These are phyloP conservation scores for Protobothrops mucrosquamatus DNA, from an alignment of 2,113 vertebrate genomes.

Conservation along the genomic window DNA sequence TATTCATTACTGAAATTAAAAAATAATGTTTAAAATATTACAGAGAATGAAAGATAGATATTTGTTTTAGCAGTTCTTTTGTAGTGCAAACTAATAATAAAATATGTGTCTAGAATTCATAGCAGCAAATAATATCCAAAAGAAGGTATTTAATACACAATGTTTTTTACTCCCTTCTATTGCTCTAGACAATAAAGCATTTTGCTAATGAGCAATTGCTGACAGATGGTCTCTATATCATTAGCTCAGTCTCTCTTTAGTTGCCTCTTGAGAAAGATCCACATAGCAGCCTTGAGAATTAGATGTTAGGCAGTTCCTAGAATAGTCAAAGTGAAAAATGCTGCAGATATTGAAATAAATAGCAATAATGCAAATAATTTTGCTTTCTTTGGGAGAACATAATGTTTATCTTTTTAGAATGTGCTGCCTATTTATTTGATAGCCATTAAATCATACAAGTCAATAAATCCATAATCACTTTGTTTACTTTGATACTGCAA, in stretches of 20 bases:
- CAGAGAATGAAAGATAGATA: background rate
- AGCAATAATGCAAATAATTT: background rate
- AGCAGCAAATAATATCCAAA: background rate
- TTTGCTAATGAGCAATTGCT: slow-evolving; percentile 18
- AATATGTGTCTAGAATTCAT: background rate
- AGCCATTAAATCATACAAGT: background rate
- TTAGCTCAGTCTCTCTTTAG: slow-evolving; percentile 5
- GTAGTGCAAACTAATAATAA: no score
- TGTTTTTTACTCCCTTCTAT: slow-evolving; percentile 4
- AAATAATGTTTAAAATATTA: background rate
- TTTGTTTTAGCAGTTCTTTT: background rate
- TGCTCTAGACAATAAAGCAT: slow-evolving; percentile 12
- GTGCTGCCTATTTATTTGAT: background rate
- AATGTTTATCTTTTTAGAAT: slow-evolving; percentile 2
- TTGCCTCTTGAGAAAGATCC: slow-evolving; percentile 9
- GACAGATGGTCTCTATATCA: slow-evolving; percentile 28
- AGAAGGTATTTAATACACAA: background rate
- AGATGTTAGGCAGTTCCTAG: slow-evolving; percentile 1
- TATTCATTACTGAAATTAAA: background rate
- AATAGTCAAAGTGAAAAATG: background rate
- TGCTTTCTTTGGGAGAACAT: background rate
- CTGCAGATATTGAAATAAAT: background rate
- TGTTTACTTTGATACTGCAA: background rate
- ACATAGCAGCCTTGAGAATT: slow-evolving; percentile 6
- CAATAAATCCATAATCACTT: no score